Evolutionary conservation across 2,113 vertebrate genomes (phyloP), one percentile per base, ranked within the genome.

Genomic region (Onychostruthus taczanowskii): DNA sequence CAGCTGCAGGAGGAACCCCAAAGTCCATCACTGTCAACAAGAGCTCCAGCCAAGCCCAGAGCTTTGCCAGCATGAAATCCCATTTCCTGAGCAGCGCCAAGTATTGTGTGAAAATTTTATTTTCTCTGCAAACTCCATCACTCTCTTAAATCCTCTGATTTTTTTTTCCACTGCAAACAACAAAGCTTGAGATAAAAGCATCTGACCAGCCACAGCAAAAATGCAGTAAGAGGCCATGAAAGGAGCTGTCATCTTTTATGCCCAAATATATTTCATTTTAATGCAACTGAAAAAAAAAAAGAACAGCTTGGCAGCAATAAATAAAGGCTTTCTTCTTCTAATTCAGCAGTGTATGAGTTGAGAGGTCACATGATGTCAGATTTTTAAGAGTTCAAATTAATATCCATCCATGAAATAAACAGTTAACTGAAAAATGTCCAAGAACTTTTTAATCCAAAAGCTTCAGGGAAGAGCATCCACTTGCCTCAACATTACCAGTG

Each of bases 181-280:
- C 80, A 95, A 89, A 93, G 79, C 68, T 78, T 74, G 47, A 92
- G 89, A 94, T 81, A 90, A 96, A 92, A 95, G 69, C 56, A 44
- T 90, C 83, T 92, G 86, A 78, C 86, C 83, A 93, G 86, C 22
- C 87, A 74, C 56, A 75, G 80, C 61, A 89, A 90, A 88, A 96
- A 91, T 87, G 84, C 41, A 81, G 68, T 52, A 43, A 81, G 66
- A 92, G 80, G 76, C 72, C 73, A 43, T 87, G 83, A 94, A 92
- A 95, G 61, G 76, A 90, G 59, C 84, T 77, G 73, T 84, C 93
- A 63, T 84, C 87, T 75, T 92, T 94, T 77, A 89, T 79, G 31
- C 49, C 73, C 56, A 87, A 94, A 87, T 95, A 68, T 70, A 87
- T 94, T 94, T 82, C 37, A 64, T 87, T 87, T 91, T 84, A 84